Conservation (phyloP, 92 coral and sea anemone genomes). For the Plumapathes pennacea region DNA sequence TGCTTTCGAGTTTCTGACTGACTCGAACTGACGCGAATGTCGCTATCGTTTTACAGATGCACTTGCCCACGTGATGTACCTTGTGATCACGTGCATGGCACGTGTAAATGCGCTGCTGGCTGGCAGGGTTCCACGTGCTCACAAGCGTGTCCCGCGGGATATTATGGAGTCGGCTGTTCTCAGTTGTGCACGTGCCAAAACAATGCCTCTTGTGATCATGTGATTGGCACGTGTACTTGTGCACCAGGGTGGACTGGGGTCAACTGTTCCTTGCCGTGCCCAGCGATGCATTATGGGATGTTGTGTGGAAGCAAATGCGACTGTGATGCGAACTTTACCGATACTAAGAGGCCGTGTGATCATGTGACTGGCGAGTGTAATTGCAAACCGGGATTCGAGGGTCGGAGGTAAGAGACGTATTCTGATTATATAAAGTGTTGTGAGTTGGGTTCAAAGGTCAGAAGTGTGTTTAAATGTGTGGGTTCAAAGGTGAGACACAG, state of each 20-base stretch:
- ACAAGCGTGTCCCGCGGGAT: constrained; percentile 68
- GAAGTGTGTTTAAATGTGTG: too few species aligned
- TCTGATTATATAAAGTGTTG: too few species aligned
- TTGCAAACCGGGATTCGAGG: constrained; percentile 76
- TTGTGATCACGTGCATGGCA: constrained; percentile 74
- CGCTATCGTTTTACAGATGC: too few species aligned
- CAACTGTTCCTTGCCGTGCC: constrained; percentile 68
- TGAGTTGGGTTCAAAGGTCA: too few species aligned
- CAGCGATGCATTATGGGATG: constrained; percentile 72
- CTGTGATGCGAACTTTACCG: constrained; percentile 62
- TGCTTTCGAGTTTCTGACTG: too few species aligned
- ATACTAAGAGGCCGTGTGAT: constrained; percentile 55
- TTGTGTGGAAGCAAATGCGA: constrained; percentile 65
- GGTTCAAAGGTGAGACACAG: too few species aligned
- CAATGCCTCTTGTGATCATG: constrained; percentile 74
- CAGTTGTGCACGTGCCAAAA: constrained; percentile 64
- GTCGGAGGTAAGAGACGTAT: constrained; percentile 65
- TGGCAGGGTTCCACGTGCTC: constrained; percentile 76
- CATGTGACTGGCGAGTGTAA: constrained; percentile 81
- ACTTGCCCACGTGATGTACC: constrained; percentile 18
- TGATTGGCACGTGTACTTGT: constrained; percentile 80
- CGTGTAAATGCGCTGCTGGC: constrained; percentile 81
- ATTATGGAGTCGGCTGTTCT: constrained; percentile 77
- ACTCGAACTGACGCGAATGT: not conserved
- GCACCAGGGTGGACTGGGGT: constrained; percentile 83